Conservation (phyloP, 2,888 invertebrate genomes). For the Lithodes maja region DNA sequence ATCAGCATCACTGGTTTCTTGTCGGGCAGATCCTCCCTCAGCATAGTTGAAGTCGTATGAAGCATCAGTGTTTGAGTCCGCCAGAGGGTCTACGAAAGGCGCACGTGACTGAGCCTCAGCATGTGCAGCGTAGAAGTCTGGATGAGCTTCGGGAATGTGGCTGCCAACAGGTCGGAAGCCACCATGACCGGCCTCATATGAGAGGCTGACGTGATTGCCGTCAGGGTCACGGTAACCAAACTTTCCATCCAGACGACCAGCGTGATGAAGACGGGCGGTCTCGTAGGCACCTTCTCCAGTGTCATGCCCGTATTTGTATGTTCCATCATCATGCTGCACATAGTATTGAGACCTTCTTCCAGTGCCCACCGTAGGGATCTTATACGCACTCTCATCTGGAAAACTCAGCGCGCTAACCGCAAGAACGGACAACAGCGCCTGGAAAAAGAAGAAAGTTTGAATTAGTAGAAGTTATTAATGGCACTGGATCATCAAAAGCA, state of each 20-base stretch:
- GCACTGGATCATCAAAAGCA: too few species aligned
- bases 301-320: too few species aligned
- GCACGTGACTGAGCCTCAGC: constrained; percentile 49
- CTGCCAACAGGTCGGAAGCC: constrained; percentile 50
- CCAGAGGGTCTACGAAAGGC: constrained; percentile 67
- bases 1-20: constrained; percentile 58
- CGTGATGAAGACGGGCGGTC: constrained; percentile 79
- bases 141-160: constrained; percentile 44
- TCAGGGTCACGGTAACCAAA: constrained; percentile 66
- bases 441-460: constrained; percentile 10
- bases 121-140: constrained; percentile 49
- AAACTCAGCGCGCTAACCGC: constrained; percentile 68
- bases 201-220: constrained; percentile 44
- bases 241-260: constrained; percentile 52
- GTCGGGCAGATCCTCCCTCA: constrained; percentile 46
- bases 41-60: constrained; percentile 64
- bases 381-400: constrained; percentile 70
- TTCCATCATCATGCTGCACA: too few species aligned
- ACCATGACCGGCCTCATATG: constrained; percentile 58
- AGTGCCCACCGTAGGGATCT: too few species aligned
- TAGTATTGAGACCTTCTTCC: too few species aligned
- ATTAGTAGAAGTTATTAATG: too few species aligned
- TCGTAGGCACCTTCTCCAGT: too few species aligned
- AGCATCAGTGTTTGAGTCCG: constrained; percentile 51
- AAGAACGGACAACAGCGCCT: constrained; percentile 65